Evolutionary conservation across 2,113 vertebrate genomes (phyloP).

Genomic region (Nesoenas mayeri): DNA sequence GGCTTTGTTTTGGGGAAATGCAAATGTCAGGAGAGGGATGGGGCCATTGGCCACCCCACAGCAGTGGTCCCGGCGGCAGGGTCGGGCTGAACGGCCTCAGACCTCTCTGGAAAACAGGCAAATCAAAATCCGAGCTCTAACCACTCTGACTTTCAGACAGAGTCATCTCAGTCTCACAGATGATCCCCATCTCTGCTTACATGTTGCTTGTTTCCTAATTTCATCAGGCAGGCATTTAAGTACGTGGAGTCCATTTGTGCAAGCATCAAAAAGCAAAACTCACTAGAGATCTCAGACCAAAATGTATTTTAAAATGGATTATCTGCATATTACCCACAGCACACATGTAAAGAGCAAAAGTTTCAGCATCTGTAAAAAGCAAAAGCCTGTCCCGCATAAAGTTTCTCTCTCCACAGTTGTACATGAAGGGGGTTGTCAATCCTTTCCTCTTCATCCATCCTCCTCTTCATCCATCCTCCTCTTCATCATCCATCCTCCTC

Average conservation of each 20-base stretch:
- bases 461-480: no score
- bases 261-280: not conserved
- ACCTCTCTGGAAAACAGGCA: not conserved
- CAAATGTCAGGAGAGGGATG: not conserved
- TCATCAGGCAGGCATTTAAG: not conserved
- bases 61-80: not conserved
- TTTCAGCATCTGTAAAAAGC: not conserved
- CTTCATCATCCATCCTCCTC: no score
- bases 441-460: not conserved
- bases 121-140: not conserved
- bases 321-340: not conserved
- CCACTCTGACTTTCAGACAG: not conserved
- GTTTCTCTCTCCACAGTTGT: not conserved
- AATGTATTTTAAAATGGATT: not conserved
- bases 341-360: accelerated
- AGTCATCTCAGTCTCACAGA: not conserved
- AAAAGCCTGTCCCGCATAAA: not conserved
- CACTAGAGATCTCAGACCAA: not conserved
- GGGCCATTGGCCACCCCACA: not conserved
- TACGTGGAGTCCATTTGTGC: not conserved
- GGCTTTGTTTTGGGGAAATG: not conserved
- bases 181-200: not conserved
- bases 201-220: accelerated
- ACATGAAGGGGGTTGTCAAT: not conserved
- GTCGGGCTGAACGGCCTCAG: not conserved